phyloP scores from a whole-genome alignment of 2,113 vertebrate genomes.

The Isichthys henryi region DNA sequence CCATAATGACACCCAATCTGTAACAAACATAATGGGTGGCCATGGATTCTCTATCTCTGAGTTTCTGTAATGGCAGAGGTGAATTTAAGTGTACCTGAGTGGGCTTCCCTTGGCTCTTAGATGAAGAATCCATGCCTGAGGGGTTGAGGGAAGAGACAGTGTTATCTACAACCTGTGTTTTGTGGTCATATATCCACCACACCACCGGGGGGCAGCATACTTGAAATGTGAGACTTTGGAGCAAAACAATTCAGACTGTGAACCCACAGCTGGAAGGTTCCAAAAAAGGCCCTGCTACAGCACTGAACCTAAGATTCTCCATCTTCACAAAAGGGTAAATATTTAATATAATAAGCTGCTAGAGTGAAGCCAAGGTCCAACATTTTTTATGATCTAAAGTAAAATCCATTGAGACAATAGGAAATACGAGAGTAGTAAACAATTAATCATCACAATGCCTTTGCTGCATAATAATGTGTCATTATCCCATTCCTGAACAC shows the following conservation, averaged over 20 bases:
- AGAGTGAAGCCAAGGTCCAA: not conserved
- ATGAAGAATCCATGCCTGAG: constrained; percentile 59
- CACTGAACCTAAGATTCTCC: not conserved
- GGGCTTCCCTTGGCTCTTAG: constrained; percentile 28
- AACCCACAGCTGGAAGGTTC: not conserved
- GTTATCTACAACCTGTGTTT: not conserved
- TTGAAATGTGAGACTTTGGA: not conserved
- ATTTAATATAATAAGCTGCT: not conserved
- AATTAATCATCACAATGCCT: not conserved
- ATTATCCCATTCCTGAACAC: not conserved
- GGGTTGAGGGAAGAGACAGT: constrained; percentile 31
- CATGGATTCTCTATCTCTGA: not conserved
- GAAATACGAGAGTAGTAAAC: not conserved
- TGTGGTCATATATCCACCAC: not conserved
- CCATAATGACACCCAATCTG: not conserved
- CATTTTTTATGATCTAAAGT: not conserved
- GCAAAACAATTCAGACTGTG: not conserved
- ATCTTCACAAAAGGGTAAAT: not conserved
- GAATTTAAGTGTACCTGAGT: constrained; percentile 44
- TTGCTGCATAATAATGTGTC: not conserved
- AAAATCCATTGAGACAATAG: not conserved
- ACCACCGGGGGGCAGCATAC: not conserved
- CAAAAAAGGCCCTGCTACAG: not conserved
- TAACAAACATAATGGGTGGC: not conserved
- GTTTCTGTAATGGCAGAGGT: not conserved